Conservation (phyloP, 2,888 invertebrate genomes). For the Chrysotoxum bicinctum region DNA sequence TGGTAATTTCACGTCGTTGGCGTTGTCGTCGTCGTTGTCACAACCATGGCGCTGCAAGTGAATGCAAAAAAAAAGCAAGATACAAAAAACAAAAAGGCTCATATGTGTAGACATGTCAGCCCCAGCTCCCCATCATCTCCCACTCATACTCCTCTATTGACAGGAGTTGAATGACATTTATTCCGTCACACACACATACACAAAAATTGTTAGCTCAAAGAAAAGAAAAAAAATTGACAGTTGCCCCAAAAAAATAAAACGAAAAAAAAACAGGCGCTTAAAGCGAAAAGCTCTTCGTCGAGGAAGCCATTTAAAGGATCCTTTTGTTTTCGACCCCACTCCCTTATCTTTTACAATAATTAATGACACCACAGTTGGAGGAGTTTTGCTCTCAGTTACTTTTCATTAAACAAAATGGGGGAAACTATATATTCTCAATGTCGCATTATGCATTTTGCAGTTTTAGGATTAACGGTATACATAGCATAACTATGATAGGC, state of each 20-base stretch:
- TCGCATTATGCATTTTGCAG: slow-evolving; percentile 1
- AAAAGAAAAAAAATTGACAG: slow-evolving; percentile 21
- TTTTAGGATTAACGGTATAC: slow-evolving; percentile 17
- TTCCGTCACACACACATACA: slow-evolving; percentile 25
- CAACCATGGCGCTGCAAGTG: slow-evolving; percentile 42
- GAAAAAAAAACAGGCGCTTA: slow-evolving; percentile 31
- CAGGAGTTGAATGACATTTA: slow-evolving; percentile 70
- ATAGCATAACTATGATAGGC: slow-evolving; percentile 28
- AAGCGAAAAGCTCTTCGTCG: slow-evolving; percentile 61
- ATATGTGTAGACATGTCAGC: slow-evolving; percentile 51
- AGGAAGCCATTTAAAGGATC: slow-evolving; percentile 69
- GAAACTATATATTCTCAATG: background rate
- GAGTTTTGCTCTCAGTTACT: slow-evolving; percentile 47
- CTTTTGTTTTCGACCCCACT: slow-evolving; percentile 11
- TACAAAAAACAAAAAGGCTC: slow-evolving; percentile 37
- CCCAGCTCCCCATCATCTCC: background rate
- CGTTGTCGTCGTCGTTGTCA: slow-evolving; percentile 15
- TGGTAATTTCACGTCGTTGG: slow-evolving; percentile 63
- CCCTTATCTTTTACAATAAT: slow-evolving; percentile 28
- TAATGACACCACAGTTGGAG: slow-evolving; percentile 54
- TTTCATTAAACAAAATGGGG: background rate
- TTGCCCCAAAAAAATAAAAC: slow-evolving; percentile 46
- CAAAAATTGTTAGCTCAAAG: background rate
- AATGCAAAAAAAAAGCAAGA: slow-evolving; percentile 36
- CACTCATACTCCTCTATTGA: slow-evolving; percentile 40